Evolutionary conservation across 2,113 vertebrate species (phyloP), one percentile per base, ranked within the genome.

Genomic region (Lamprologus lemairii): DNA sequence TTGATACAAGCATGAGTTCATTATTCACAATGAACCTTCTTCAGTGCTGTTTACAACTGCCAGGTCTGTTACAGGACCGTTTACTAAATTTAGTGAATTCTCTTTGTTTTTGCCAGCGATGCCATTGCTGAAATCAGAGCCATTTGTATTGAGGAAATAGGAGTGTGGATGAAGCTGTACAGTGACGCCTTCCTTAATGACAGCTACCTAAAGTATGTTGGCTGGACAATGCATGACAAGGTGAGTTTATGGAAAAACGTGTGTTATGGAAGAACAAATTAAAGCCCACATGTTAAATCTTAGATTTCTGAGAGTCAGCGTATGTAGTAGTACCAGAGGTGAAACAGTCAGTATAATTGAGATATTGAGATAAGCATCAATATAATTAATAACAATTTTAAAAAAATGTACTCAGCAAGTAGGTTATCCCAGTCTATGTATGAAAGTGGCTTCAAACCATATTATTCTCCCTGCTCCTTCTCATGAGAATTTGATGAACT

Each of bases 101-200:
- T 86, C 5, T 88, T 78, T 78, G 5, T 49, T 23, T 87, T 87
- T 82, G 6, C 45, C 68, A 95, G 94, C 6, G 94, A 94, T 82
- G 82, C 92, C 79, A 95, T 93, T 26, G 87, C 93, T 63, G 93
- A 95, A 83, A 94, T 94, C 65, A 89, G 94, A 95, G 98, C 98
- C 40, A 97, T 99, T 92, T 99, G 98, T 85, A 99, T 99, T 80
- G 98, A 99, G 91, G 98, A 99, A 95, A 99, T 99, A 53, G 94
- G 94, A 40, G 65, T 95, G 80, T 95, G 94, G 93, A 95, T 94
- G 93, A 95, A 95, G 90, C 80, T 99, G 97, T 99, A 99, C 95
- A 99, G 98, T 81, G 98, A 99, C 0, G 98, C 98, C 58, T 99
- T 99, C 96, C 98, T 99, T 87, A 99, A 99, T 94, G 98, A 99